Evolutionary conservation across 2,113 vertebrate genomes (phyloP).

Genomic region (Clarias macrocephalus): DNA sequence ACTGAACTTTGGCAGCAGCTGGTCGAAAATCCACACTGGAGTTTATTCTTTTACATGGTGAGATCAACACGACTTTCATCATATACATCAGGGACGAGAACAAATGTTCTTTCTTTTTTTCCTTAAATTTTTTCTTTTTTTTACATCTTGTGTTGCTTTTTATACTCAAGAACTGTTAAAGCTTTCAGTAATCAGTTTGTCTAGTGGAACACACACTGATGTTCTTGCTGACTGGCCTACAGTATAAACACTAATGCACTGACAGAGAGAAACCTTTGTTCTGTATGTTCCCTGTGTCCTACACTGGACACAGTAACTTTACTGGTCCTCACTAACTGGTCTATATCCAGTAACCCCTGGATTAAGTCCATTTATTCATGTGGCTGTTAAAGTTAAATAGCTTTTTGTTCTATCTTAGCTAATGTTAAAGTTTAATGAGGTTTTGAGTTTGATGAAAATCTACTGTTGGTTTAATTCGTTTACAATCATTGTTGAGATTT

Average conservation of each 20-base stretch:
- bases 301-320: too few relatives aligned
- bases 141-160: neutral
- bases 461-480: neutral
- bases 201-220: neutral
- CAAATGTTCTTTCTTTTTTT: neutral
- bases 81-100: neutral
- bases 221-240: neutral
- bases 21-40: conserved; percentile 74
- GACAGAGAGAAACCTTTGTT: too few relatives aligned
- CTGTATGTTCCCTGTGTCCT: too few relatives aligned
- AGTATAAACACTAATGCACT: too few relatives aligned
- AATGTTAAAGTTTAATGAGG: neutral
- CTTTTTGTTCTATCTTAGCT: too few relatives aligned
- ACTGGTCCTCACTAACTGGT: too few relatives aligned
- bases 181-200: neutral
- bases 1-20: conserved; percentile 72
- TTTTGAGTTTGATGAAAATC: neutral
- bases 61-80: conserved; percentile 44
- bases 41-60: conserved; percentile 77
- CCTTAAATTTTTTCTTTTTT: neutral
- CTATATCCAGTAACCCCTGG: too few relatives aligned
- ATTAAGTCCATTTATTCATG: too few relatives aligned
- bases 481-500: neutral
- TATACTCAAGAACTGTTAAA: neutral
- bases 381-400: too few relatives aligned